Base-by-base conservation (phyloP, 2,888 invertebrate genomes). In the Eristalis pertinax region DNA sequence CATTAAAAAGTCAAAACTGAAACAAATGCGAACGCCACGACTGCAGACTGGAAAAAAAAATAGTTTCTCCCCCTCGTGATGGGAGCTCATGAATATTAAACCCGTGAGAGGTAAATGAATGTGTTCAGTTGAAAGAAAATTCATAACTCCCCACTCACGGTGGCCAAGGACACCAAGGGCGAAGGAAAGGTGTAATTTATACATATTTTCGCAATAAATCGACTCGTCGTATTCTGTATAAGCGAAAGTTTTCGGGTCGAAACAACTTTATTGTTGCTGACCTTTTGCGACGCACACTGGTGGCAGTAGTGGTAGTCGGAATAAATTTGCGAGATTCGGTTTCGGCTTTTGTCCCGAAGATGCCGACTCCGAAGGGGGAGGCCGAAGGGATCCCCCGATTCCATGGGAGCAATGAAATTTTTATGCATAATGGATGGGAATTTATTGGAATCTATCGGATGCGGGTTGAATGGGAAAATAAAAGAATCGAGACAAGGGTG, bases 131-230 rank as follows among this genome's bases (percentile, higher is more conserved):
- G 50, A 50, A 19, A n/a, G n/a, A n/a, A 50, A 50, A 50, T 50
- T 50, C 50, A 50, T 50, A 50, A 50, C 19, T 19, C n/a, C 50
- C 50, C n/a, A 0, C 43, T 13, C 43, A 32, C 32, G 32, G 7
- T 10, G 32, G n/a, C 19, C n/a, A 50, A 50, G 50, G 50, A 19
- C 32, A 10, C 50, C 10, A 19, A 8, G 50, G 19, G 19, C 19
- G 19, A 50, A 50, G 19, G 19, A 50, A 68, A 68, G 68, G 68
- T 68, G 68, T 68, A 68, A 50, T 68, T 68, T 68, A 68, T 50
- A 43, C 15, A 67, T 68, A 68, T 68, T 68, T 26, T 67, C 41
- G 50, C 22, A 68, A 68, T 68, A 68, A 68, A 68, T 68, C 68
- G 43, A 5, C 32, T n/a, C 8, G 19, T 26, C 19, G 29, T 29